phyloP scores from a whole-genome alignment of 2,797 vertebrate species.

The Melanotaenia maccullochi region DNA sequence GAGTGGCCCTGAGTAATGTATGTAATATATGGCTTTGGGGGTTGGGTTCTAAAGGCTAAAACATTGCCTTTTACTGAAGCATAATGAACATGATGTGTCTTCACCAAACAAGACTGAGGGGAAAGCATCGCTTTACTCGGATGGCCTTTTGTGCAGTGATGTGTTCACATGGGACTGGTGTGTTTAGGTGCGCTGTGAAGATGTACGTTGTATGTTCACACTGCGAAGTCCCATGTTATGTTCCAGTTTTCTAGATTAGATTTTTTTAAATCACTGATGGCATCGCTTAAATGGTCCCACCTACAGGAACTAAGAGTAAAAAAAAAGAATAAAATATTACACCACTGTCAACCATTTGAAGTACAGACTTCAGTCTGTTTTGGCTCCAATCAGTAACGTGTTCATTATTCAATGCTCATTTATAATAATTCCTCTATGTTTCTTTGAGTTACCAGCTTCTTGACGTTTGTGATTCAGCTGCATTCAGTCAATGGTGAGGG shows the following conservation, averaged over 20 bases:
- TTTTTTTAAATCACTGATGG: conserved; percentile 14
- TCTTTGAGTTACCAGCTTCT: too few species aligned
- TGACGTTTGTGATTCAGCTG: too few species aligned
- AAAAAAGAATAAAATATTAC: neutral
- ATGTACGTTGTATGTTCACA: conserved; percentile 15
- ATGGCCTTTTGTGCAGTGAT: neutral
- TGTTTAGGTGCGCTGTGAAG: neutral
- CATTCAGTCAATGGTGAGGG: too few species aligned
- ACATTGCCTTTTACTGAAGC: conserved; percentile 13
- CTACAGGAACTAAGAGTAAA: neutral
- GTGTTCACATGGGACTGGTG: neutral
- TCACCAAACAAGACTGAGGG: neutral
- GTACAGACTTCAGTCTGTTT: too few species aligned
- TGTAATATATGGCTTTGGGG: conserved; percentile 40
- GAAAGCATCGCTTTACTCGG: neutral
- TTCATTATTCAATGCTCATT: too few species aligned
- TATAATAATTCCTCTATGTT: too few species aligned
- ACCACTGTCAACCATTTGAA: too few species aligned
- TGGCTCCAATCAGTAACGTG: too few species aligned
- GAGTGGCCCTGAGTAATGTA: conserved; percentile 27
- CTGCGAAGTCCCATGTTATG: conserved; percentile 14
- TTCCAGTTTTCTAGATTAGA: conserved; percentile 23
- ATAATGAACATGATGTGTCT: neutral
- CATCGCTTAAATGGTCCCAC: conserved; percentile 11
- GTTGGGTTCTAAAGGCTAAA: conserved; percentile 20